Conservation (phyloP, 2,888 invertebrate species). For the Acleris laterana region DNA sequence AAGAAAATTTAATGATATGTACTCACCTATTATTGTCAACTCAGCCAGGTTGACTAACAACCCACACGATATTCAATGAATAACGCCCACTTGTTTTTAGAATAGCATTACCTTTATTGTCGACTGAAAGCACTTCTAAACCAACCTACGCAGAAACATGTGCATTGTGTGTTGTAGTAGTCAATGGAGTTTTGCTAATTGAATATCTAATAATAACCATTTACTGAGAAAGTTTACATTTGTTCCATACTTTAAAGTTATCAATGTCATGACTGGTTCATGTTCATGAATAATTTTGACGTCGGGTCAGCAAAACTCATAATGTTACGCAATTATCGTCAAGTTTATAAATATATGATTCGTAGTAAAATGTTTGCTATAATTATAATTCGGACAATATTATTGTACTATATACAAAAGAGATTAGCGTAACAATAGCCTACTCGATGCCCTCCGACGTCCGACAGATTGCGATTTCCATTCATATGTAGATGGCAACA, state of each 20-base stretch:
- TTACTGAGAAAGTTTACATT: no score
- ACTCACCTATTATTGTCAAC: background rate
- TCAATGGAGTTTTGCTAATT: no score
- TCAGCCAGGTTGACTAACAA: constrained; percentile 2
- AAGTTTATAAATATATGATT: constrained; percentile 1
- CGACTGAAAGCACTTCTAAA: background rate
- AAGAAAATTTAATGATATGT: constrained; percentile 3
- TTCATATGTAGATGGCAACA: constrained; percentile 84
- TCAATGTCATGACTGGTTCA: no score
- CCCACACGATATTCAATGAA: constrained; percentile 9
- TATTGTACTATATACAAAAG: constrained; percentile 42
- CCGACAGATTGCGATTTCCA: constrained; percentile 77
- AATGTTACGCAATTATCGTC: background rate
- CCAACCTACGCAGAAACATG: no score
- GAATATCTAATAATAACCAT: no score
- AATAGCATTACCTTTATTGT: background rate
- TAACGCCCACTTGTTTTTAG: background rate
- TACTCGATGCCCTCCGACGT: constrained; percentile 65
- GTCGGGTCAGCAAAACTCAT: background rate
- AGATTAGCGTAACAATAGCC: constrained; percentile 56
- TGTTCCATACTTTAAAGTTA: no score
- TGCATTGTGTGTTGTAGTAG: no score
- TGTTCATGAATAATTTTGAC: no score
- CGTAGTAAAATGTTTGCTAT: constrained; percentile 21
- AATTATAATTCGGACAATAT: constrained; percentile 39